Evolutionary conservation across 2,888 invertebrate species (phyloP).

Genomic region (Clusia tigrina): DNA sequence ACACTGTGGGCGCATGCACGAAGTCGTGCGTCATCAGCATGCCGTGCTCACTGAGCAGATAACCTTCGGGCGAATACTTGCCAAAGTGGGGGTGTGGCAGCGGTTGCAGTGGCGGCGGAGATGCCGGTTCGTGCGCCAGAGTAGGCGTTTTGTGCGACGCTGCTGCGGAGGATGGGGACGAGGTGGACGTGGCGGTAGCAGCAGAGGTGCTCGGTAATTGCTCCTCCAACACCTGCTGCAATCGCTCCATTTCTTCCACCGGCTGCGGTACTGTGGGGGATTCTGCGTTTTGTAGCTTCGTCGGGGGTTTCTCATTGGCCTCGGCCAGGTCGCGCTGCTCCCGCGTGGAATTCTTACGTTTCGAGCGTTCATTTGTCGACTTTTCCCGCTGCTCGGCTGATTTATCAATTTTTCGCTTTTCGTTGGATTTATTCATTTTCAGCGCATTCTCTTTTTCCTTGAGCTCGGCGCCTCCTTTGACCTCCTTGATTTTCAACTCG

Average conservation of each 20-base stretch:
- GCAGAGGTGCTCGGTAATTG: slow-evolving; percentile 15
- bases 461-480: background rate
- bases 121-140: background rate
- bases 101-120: slow-evolving; percentile 1
- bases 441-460: too few relatives aligned
- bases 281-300: background rate
- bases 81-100: slow-evolving; percentile 43
- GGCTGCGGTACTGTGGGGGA: slow-evolving; percentile 43
- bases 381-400: slow-evolving; percentile 33
- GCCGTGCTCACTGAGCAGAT: slow-evolving; percentile 57
- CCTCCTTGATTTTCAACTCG: slow-evolving; percentile 15
- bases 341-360: slow-evolving; percentile 34
- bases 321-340: slow-evolving; percentile 19
- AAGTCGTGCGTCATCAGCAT: slow-evolving; percentile 57
- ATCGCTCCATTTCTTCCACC: slow-evolving; percentile 56
- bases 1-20: slow-evolving; percentile 39
- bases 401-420: slow-evolving; percentile 2
- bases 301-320: background rate
- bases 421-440: slow-evolving; percentile 14
- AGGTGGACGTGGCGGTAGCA: slow-evolving; percentile 19
- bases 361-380: slow-evolving; percentile 26
- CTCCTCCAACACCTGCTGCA: slow-evolving; percentile 32
- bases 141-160: background rate
- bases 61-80: slow-evolving; percentile 49
- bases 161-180: slow-evolving; percentile 17